Evolutionary conservation across 2,797 vertebrate species (phyloP).

Genomic region (Crocidura indochinensis): DNA sequence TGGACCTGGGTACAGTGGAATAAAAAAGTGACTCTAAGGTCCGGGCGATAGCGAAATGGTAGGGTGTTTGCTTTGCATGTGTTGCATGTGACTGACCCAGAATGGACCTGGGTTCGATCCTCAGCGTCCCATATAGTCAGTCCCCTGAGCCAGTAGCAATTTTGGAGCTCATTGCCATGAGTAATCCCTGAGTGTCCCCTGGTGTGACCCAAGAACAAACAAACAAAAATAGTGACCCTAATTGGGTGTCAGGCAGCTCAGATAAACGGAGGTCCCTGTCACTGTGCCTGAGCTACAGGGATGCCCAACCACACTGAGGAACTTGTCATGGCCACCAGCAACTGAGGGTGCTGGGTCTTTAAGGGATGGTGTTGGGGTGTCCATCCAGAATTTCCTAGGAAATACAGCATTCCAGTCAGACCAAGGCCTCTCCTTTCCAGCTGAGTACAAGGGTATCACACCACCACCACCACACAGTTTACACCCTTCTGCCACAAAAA

Average conservation of each 20-base stretch:
- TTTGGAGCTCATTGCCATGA: no score
- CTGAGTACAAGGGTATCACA: neutral
- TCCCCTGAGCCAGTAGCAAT: no score
- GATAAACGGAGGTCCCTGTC: neutral
- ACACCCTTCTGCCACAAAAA: neutral
- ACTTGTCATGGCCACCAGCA: neutral
- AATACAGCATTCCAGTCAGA: neutral
- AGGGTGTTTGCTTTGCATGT: no score
- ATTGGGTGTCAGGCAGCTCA: neutral
- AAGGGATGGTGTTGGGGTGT: neutral
- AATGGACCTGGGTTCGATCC: no score
- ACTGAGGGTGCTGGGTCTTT: neutral
- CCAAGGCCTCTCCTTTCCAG: neutral
- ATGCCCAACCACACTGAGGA: neutral
- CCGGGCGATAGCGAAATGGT: no score
- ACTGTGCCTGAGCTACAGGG: neutral
- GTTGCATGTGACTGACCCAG: no score
- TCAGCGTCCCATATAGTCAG: no score
- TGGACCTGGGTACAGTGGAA: neutral
- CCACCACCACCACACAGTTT: neutral
- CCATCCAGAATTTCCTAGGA: conserved; percentile 28
- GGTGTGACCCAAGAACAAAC: no score
- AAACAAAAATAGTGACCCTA: neutral
- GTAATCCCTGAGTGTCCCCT: no score
- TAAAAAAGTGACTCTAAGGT: neutral